Evolutionary conservation across 2,888 invertebrate species (phyloP), one percentile per base, ranked within the genome.

Genomic region (Sepioteuthis lessoniana): DNA sequence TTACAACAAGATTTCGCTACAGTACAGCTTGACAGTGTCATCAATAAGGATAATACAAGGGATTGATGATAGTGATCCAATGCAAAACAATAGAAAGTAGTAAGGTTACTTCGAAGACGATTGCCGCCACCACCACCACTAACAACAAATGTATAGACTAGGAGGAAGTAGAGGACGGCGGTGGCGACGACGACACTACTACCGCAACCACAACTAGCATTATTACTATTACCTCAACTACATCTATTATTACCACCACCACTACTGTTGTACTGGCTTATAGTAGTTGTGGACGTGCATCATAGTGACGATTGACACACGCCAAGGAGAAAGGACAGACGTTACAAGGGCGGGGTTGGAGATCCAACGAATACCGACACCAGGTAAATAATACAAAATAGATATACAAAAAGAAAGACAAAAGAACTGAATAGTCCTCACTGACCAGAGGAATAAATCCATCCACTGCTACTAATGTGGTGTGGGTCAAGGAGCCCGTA

Each of bases 191-290:
- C 76, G 31, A 28, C n/a, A 76, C 76, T 76, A 76, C 76, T n/a
- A 76, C 76, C 76, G 76, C 76, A 76, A 76, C 76, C 76, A 76
- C 76, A 76, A 76, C 76, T 76, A 31, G 25, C 31, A n/a, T 76
- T 76, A 76, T 76, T 76, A 76, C 76, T 76, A 76, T 76, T 76
- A 76, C 76, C 76, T 76, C 76, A n/a, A 76, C 76, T 76, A 76
- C n/a, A 76, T n/a, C 76, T 35, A 76, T 76, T 76, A 76, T 8
- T 19, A 76, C 76, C 76, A 76, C 60, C 60, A 60, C 60, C 25
- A 60, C 76, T 76, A 76, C 76, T 76, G 13, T 76, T 19, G n/a
- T 76, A 76, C 16, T 76, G 76, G n/a, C 16, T 76, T 76, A 35
- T 76, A 76, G 76, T 76, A 76, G 76, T 76, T 76, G 76, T 76